These are phyloP conservation scores for Mus caroli DNA, from an alignment of 2,797 vertebrate genomes.

Conservation along the genomic window DNA sequence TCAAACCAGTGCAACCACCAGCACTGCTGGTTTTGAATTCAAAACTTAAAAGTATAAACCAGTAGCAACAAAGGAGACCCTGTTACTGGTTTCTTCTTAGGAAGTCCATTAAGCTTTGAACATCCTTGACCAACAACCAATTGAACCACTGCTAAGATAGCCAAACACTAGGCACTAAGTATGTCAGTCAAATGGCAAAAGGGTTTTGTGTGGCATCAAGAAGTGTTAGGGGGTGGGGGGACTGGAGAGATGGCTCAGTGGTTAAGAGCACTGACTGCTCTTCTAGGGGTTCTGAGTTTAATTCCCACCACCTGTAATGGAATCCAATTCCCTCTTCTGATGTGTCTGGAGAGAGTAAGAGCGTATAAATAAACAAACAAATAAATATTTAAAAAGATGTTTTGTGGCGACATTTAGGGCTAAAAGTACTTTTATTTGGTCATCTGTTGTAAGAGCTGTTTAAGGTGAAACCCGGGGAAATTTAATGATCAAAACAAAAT, in stretches of 20 bases:
- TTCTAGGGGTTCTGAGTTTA: neutral
- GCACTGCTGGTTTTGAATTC: neutral
- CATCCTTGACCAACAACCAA: slow-evolving; percentile 1
- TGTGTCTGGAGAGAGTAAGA: neutral
- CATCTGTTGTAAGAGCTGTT: neutral
- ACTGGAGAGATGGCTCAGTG: neutral
- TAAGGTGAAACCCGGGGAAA: slow-evolving; percentile 29
- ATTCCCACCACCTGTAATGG: neutral
- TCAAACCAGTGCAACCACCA: neutral
- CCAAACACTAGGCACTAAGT: neutral
- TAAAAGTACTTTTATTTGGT: slow-evolving; percentile 36
- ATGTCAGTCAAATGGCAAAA: slow-evolving; percentile 42
- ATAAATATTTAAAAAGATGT: neutral
- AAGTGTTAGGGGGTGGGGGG: neutral
- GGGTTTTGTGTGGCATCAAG: slow-evolving; percentile 18
- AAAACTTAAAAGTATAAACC: slow-evolving; percentile 41
- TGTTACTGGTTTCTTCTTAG: slow-evolving; percentile 23
- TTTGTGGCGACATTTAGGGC: slow-evolving; percentile 25
- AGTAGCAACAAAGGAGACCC: neutral
- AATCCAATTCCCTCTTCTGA: neutral
- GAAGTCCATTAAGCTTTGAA: slow-evolving; percentile 60
- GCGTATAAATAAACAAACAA: neutral
- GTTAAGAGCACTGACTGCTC: neutral
- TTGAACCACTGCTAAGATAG: slow-evolving; percentile 19
- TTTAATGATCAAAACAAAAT: slow-evolving; percentile 59